Percentiles rank a stretch among this genome's conserved stretches.
Conservation (phyloP, 2,113 vertebrate genomes). For the Hippocampus mohnikei region DNA sequence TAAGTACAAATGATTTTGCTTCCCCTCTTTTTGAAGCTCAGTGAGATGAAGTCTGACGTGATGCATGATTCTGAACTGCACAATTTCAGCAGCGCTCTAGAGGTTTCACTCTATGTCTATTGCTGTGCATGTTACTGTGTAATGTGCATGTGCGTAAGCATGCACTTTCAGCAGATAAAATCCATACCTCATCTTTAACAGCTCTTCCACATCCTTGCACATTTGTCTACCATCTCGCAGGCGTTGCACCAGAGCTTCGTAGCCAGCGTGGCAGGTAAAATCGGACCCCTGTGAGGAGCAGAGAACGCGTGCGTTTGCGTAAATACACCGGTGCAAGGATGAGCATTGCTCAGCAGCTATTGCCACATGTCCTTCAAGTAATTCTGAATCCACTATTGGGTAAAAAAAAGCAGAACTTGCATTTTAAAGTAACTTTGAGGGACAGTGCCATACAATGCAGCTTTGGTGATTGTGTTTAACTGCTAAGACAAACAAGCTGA, state of each 20-base stretch:
- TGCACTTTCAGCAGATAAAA: not conserved
- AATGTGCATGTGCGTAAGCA: too few relatives aligned
- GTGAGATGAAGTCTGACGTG: too few relatives aligned
- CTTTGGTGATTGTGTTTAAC: not conserved
- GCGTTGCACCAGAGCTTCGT: slow-evolving; percentile 80
- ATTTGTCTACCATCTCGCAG: slow-evolving; percentile 84
- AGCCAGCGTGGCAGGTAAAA: slow-evolving; percentile 81
- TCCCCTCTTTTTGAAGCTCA: too few relatives aligned
- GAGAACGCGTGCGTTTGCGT: not conserved
- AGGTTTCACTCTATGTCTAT: not conserved
- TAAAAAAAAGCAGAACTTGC: slow-evolving; percentile 58
- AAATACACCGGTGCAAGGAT: slow-evolving; percentile 16
- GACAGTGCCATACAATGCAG: not conserved
- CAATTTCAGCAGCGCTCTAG: not conserved
- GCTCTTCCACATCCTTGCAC: slow-evolving; percentile 92
- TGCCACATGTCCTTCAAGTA: slow-evolving; percentile 35
- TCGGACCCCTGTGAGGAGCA: slow-evolving; percentile 76
- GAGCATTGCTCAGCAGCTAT: slow-evolving; percentile 17
- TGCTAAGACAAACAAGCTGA: not conserved
- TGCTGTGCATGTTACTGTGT: not conserved
- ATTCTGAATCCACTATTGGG: not conserved
- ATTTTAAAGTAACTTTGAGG: not conserved
- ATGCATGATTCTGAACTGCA: too few relatives aligned
- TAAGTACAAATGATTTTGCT: too few relatives aligned
- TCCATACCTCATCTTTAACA: slow-evolving; percentile 83